phyloP scores from a whole-genome alignment of 2,113 vertebrate species.

The Myotis davidii region DNA sequence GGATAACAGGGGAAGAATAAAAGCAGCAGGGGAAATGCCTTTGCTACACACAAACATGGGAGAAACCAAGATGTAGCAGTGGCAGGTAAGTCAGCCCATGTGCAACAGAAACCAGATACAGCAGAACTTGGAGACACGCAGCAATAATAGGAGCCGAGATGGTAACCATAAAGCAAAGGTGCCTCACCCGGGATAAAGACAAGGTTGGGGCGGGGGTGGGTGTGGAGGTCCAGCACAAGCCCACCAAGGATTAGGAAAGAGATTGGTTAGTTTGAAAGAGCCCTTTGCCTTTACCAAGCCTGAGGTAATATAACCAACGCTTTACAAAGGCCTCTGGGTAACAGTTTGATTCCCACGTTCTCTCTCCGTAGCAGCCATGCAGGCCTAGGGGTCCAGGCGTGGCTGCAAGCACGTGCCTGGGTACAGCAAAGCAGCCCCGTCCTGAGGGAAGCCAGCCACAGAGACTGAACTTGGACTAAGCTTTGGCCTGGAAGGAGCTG shows the following conservation, averaged over 20 bases:
- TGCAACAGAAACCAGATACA: background rate
- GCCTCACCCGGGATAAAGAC: background rate
- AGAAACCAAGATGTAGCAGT: background rate
- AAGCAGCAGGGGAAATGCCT: background rate
- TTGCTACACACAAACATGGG: background rate
- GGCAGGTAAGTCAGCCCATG: background rate
- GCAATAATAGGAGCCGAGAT: background rate
- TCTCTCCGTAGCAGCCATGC: background rate
- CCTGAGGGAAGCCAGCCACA: background rate
- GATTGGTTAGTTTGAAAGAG: background rate
- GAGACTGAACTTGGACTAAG: background rate
- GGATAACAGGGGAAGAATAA: background rate
- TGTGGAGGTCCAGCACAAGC: background rate
- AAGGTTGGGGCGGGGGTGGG: background rate
- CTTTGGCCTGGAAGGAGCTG: background rate
- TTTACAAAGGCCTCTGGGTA: background rate
- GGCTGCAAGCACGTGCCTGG: no score
- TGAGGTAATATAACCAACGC: background rate
- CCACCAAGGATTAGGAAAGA: background rate
- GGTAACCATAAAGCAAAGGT: background rate
- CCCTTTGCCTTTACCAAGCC: background rate
- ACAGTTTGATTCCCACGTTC: background rate
- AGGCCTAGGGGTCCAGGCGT: background rate
- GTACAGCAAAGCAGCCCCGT: background rate
- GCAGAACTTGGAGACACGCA: background rate